A percentile compares a stretch with the other conserved stretches of the same genome.
phyloP scores from a whole-genome alignment of 2,113 vertebrate genomes.

The Salminus brasiliensis region DNA sequence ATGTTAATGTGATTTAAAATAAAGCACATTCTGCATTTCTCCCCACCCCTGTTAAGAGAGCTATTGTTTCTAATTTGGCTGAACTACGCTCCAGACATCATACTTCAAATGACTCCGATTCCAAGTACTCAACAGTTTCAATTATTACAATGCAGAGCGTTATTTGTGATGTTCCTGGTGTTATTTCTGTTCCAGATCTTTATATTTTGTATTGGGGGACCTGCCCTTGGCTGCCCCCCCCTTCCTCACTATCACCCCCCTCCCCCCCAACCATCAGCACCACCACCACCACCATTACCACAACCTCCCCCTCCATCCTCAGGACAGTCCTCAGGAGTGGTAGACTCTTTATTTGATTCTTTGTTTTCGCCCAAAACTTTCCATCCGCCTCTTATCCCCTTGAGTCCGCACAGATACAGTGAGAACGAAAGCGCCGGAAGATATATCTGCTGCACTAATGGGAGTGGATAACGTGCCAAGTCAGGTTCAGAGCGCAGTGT shows the following conservation, averaged over 20 bases:
- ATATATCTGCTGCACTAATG: slow-evolving; percentile 53
- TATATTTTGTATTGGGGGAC: slow-evolving; percentile 48
- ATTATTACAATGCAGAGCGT: neutral
- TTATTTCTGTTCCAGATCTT: neutral
- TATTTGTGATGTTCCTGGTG: neutral
- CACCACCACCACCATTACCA: too few relatives aligned
- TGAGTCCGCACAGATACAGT: neutral
- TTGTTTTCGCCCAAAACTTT: slow-evolving; percentile 59
- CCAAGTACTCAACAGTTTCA: neutral
- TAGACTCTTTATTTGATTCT: neutral
- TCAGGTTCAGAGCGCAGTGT: slow-evolving; percentile 23
- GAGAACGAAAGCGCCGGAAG: slow-evolving; percentile 44
- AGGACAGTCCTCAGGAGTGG: slow-evolving; percentile 1
- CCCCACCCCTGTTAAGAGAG: too few relatives aligned
- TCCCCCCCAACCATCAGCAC: neutral
- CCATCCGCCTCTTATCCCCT: slow-evolving; percentile 42
- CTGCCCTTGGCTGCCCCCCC: slow-evolving; percentile 57
- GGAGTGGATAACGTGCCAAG: slow-evolving; percentile 47
- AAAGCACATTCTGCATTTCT: slow-evolving; percentile 70
- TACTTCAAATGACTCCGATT: too few relatives aligned
- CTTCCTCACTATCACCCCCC: neutral
- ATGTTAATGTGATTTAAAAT: slow-evolving; percentile 76
- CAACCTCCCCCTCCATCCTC: neutral
- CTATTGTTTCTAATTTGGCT: too few relatives aligned
- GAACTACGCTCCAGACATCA: too few relatives aligned